Evolutionary conservation across 2,888 invertebrate genomes (phyloP), one percentile per base, ranked within the genome.

Genomic region (Synergus itoensis): DNA sequence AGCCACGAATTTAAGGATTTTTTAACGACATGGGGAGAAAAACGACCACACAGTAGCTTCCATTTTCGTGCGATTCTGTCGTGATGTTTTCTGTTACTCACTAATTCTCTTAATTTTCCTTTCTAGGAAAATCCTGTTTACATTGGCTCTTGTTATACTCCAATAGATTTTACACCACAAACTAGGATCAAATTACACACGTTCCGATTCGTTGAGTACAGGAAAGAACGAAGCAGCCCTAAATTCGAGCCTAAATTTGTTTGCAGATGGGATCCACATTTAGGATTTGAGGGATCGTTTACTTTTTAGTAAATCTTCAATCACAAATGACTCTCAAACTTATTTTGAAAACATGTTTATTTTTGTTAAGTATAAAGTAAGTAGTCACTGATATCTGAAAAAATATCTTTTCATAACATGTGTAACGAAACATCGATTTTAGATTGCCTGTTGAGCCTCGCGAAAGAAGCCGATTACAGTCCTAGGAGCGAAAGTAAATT

Each of bases 1-100:
- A 69, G 45, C 48, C 48, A 45, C 45, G 28, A 69, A 69, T 69
- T 69, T 69, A 28, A 11, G 18, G 45, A 48, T 69, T 69, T 69
- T 48, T 28, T 28, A 45, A 64, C 48, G 28, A 28, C 69, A 7
- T 9, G 1, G 18, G 21, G 43, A 67, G 18, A 21, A 28, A 48
- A 69, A 45, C 18, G 69, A 48, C 69, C 69, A 45, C 28, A 45
- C 16, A 64, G 57, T n/a, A n/a, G 16, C 16, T 48, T 14, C 9
- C n/a, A 16, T 16, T 45, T 28, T 43, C 5, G 43, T 43, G 14
- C 18, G 28, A 28, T 45, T 69, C 21, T 16, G 21, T 11, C 28
- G 28, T 28, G 28, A 28, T 28, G 18, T 69, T 69, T 21, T 48
- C 45, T 1, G 57, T n/a, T 3, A 60, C n/a, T 14, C 14, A 9